These are phyloP conservation scores for Drosophila sordidula DNA, from an alignment of 2,888 invertebrate species.

Conservation along the genomic window DNA sequence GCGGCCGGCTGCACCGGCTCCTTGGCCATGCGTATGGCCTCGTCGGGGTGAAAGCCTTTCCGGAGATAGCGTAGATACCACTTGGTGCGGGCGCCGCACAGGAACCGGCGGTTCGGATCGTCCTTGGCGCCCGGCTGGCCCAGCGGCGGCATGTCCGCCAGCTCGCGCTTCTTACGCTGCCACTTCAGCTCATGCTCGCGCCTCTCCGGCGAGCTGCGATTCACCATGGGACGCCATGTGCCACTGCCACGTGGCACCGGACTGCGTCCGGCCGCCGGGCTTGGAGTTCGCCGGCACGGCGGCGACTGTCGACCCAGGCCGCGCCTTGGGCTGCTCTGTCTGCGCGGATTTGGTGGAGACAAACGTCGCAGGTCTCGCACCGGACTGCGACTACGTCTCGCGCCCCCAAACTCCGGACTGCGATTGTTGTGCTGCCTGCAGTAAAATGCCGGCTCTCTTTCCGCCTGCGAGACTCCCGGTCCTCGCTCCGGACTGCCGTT, in stretches of 20 bases:
- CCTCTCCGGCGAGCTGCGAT: too few species aligned
- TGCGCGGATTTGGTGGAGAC: background rate
- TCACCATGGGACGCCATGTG: conserved; percentile 4
- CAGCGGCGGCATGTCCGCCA: background rate
- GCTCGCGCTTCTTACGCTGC: background rate
- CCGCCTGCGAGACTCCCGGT: background rate
- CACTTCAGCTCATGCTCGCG: background rate
- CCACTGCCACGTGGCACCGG: background rate
- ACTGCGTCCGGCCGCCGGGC: background rate
- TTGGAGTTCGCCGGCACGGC: background rate
- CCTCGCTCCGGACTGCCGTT: background rate
- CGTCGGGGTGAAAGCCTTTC: conserved; percentile 9
- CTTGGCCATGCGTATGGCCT: conserved; percentile 29
- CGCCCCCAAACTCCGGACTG: conserved; percentile 4
- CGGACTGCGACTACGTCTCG: background rate
- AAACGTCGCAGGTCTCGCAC: background rate
- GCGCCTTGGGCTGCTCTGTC: background rate
- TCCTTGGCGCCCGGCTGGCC: conserved; percentile 3
- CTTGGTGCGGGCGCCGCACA: conserved; percentile 34
- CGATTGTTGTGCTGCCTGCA: background rate
- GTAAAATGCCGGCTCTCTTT: background rate
- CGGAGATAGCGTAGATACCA: conserved; percentile 35
- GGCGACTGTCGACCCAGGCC: background rate
- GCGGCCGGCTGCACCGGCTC: conserved; percentile 38
- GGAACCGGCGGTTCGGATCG: background rate